Conservation (phyloP, 2,888 invertebrate genomes). For the Agriopis leucophaearia region DNA sequence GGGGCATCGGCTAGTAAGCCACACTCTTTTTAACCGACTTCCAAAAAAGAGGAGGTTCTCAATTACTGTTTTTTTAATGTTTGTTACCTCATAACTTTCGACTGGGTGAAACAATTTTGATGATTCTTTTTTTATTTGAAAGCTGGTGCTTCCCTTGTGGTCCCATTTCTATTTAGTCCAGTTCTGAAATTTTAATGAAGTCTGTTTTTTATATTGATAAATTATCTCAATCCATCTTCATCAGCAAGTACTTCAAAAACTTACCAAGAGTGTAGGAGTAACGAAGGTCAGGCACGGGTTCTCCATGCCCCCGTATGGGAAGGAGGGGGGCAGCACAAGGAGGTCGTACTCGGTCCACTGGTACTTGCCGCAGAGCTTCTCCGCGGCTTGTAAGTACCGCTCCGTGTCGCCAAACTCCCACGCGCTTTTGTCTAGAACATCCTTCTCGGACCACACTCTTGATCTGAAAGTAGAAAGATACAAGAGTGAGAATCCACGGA, state of each 20-base stretch:
- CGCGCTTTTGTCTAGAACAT: conserved; percentile 92
- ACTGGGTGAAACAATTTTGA: too few species aligned
- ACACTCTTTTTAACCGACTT: too few species aligned
- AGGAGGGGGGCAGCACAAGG: conserved; percentile 96
- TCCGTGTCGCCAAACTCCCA: conserved; percentile 97
- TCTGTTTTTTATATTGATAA: too few species aligned
- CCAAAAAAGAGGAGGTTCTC: too few species aligned
- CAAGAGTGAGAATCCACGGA: not conserved
- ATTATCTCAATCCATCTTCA: too few species aligned
- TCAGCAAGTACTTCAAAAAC: conserved; percentile 37
- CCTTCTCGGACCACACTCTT: conserved; percentile 96
- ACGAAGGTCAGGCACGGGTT: conserved; percentile 98
- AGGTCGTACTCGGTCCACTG: conserved; percentile 96
- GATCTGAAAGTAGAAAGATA: conserved; percentile 77
- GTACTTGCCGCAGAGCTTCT: conserved; percentile 94
- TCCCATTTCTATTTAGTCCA: too few species aligned
- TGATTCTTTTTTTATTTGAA: too few species aligned
- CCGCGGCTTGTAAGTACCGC: conserved; percentile 92
- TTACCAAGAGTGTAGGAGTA: conserved; percentile 95
- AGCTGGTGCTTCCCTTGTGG: too few species aligned
- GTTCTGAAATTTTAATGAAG: too few species aligned
- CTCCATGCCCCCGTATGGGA: conserved; percentile 99
- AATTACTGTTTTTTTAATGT: too few species aligned
- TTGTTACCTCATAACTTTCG: too few species aligned
- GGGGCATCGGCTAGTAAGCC: too few species aligned